Conservation (phyloP, 1,140 invertebrate species). For the Trachelipus rathkii region DNA sequence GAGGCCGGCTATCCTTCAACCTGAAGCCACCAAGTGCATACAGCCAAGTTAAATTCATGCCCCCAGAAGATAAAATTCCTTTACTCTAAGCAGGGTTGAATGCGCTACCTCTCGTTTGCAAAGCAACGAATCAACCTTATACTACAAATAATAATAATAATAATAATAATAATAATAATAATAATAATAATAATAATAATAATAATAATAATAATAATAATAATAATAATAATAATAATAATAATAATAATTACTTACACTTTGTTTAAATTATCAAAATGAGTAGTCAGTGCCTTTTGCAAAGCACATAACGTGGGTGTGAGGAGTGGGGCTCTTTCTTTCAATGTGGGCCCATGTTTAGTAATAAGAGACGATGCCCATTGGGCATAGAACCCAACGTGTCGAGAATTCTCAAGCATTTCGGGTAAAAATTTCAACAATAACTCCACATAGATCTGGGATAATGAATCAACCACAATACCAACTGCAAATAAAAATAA, state of each 20-base stretch:
- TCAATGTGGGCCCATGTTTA: constrained; percentile 20
- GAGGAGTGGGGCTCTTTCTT: constrained; percentile 18
- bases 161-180: no score
- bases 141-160: no score
- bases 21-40: no score
- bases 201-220: no score
- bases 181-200: no score
- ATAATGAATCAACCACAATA: constrained; percentile 18
- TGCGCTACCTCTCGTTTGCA: no score
- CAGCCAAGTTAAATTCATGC: no score
- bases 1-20: no score
- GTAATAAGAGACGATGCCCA: constrained; percentile 5
- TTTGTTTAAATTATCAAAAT: constrained; percentile 21
- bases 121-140: no score
- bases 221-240: no score
- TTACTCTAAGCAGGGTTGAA: no score
- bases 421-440: constrained; percentile 15
- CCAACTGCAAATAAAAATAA: neutral
- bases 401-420: constrained; percentile 19
- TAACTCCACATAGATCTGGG: constrained; percentile 20
- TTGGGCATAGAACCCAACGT: constrained; percentile 21
- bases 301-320: constrained; percentile 20
- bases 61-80: no score
- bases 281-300: constrained; percentile 20
- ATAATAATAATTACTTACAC: constrained; percentile 14